Conservation (phyloP, 2,113 vertebrate genomes). For the Bagarius yarrelli region DNA sequence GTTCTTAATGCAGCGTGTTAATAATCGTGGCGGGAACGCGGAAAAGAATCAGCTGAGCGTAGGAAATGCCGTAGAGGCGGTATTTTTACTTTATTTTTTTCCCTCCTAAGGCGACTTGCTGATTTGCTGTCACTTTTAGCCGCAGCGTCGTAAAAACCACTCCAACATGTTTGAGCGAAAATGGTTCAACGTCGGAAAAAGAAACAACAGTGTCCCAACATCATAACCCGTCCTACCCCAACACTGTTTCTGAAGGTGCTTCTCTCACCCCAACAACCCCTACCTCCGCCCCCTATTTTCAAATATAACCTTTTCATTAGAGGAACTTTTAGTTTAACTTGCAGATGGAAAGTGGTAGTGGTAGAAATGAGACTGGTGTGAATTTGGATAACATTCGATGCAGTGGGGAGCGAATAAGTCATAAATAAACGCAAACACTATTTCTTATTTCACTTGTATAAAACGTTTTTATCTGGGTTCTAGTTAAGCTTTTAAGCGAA, state of each 20-base stretch:
- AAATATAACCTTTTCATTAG: neutral
- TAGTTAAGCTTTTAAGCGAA: neutral
- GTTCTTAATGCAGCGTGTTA: conserved; percentile 19
- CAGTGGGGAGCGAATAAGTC: neutral
- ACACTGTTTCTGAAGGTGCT: conserved; percentile 1
- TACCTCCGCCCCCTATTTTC: neutral
- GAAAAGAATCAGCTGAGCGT: conserved; percentile 10
- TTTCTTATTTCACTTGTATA: neutral
- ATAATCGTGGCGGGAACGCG: conserved; percentile 21
- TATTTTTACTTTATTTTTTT: neutral
- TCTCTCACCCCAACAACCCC: neutral
- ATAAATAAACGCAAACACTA: neutral
- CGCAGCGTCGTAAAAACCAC: neutral
- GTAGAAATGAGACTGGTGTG: neutral
- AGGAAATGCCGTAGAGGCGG: conserved; percentile 16
- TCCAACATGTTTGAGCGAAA: conserved; percentile 1
- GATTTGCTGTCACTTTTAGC: conserved; percentile 4
- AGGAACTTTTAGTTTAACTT: neutral
- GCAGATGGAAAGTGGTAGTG: no score
- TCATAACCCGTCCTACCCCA: neutral
- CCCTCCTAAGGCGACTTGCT: rapidly evolving
- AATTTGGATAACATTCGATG: neutral
- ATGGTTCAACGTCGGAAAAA: neutral
- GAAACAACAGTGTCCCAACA: neutral
- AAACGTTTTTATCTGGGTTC: neutral